Evolutionary conservation across 1,140 invertebrate species (phyloP), one percentile per base, ranked within the genome.

Genomic region (Atta cephalotes): DNA sequence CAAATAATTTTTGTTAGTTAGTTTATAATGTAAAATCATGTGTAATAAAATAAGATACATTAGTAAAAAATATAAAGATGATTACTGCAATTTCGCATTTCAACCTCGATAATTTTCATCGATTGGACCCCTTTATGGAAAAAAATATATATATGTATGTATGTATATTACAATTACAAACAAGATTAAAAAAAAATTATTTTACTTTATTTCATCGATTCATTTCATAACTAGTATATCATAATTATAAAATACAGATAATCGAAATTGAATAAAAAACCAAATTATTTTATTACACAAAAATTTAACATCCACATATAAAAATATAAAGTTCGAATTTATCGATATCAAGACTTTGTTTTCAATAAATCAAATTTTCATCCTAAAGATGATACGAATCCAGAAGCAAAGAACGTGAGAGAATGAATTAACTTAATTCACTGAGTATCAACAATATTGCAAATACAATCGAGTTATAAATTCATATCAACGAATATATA

Each of bases 401-500:
- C n/a, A 21, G 31, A 7, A 31, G 31, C 12, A 1, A 45, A 10
- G 12, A 45, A 3, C 66, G 14, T 0, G n/a, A 70, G 31, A 45
- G 10, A 68, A 21, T 45, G 35, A 68, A 68, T 4, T 2, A 21
- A 21, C n/a, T 21, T 39, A 39, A 39, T 39, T 68, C 65, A 68
- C 21, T 68, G 10, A 68, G n/a, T 18, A 16, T 68, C 4, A 9
- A 16, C 2, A 16, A 7, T 10, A 21, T 51, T n/a, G 66, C 66
- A 21, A 70, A 51, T 70, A 70, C 39, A 70, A 70, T 25, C 66
- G 39, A 70, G 66, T 70, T 31, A 14, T 0, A 51, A 51, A 70
- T 25, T 51, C 7, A n/a, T 14, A 9, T 66, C 63, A n/a, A 45
- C 39, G 66, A 70, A 25, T 21, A 1, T 49, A 25, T 35, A 25